Base-by-base conservation (phyloP, 2,797 vertebrate species). In the Erpetoichthys calabaricus region DNA sequence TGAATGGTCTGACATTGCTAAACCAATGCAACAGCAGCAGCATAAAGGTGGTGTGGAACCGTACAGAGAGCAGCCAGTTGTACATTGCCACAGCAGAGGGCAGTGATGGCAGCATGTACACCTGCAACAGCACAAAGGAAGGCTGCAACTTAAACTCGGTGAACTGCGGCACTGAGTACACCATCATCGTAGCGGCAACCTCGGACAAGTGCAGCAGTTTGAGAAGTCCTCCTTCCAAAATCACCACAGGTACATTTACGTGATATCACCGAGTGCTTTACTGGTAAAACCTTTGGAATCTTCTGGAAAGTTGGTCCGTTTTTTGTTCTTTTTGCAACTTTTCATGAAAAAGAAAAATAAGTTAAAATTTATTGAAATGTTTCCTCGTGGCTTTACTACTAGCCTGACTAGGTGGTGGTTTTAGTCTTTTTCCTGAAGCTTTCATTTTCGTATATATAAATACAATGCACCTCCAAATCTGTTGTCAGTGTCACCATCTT, bases 121-220 rank as follows among this genome's bases (percentile, higher is more conserved):
- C 69, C 51, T 87, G 87, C 56, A 84, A 85, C 72, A 82, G 80
- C 75, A 68, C 76, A 5, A 51, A 65, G 5, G 61, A 51, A 5
- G 76, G 65, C 4, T 89, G 85, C 59, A 58, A 63, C 42, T 77
- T 89, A 46, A 7, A 41, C 0, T 63, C 58, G 1, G 55, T 58
- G 0, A 60, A 25, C 46, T 89, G 87, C 44, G 82, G 67, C 59
- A 73, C 66, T 56, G 62, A 70, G 3, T 89, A 88, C 58, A 79
- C 67, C 58, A 51, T 87, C 67, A 78, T 81, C 2, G 78, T 87
- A 3, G 77, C 82, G 3, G 59, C 77, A 2, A 73, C 79, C 5
- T 85, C 81, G 3, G 69, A 79, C 67, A 82, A 80, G 64, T 89
- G 86, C 78, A 81, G 68, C 70, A 84, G 73, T 66, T 67, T 81